Evolutionary conservation across 2,113 vertebrate species (phyloP).

Genomic region (Ahaetulla prasina): DNA sequence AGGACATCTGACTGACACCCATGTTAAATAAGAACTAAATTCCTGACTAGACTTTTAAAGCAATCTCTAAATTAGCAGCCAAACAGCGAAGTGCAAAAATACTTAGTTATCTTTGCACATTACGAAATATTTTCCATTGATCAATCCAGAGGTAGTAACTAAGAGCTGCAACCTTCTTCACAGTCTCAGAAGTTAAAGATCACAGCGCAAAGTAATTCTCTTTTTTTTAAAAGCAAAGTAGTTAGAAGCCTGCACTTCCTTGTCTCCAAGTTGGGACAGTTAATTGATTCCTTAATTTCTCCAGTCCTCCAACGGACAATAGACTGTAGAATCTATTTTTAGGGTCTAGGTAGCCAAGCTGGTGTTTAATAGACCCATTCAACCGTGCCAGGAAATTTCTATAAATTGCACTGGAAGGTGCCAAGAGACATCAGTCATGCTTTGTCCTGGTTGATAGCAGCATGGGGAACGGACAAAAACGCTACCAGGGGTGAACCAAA

Average conservation of each 20-base stretch:
- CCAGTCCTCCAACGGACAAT: conserved; percentile 26
- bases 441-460: conserved; percentile 12
- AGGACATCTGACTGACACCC: no score
- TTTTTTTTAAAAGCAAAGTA: background rate
- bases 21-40: no score
- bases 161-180: no score
- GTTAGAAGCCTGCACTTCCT: conserved; percentile 33
- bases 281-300: conserved; percentile 44
- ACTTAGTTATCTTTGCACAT: no score
- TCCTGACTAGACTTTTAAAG: no score
- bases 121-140: no score
- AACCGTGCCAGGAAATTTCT: background rate
- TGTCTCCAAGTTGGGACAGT: conserved; percentile 30
- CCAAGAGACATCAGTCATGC: background rate
- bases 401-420: conserved; percentile 19
- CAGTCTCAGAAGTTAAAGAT: no score
- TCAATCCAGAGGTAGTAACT: no score
- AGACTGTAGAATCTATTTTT: conserved; percentile 43
- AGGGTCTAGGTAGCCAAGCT: background rate
- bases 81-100: no score
- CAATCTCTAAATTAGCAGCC: no score
- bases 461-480: background rate
- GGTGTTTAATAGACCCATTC: conserved; percentile 1
- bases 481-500: background rate
- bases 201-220: conserved; percentile 32